Base-by-base conservation (phyloP, 2,113 vertebrate genomes). In the Zapus hudsonius region DNA sequence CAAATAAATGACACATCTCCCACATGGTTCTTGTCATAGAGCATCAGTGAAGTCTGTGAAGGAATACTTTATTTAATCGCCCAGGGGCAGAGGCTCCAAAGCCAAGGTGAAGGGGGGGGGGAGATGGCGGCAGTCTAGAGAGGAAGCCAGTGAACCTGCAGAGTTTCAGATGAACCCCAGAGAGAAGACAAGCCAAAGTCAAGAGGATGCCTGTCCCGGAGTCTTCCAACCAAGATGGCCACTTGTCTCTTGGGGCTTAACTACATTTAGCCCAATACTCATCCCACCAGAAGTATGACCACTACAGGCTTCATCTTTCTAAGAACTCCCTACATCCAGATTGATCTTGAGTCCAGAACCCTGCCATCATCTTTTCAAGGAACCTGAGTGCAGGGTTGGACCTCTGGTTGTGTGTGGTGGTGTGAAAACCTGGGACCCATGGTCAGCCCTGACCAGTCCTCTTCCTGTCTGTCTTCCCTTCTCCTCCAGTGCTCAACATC, bases 41-140 rank as follows among this genome's bases (percentile, higher is more conserved):
- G n/a, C 0, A 36, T 78, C 63, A 40, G 4, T 73, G 40, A 88
- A 63, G 81, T 84, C 7, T 70, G 44, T 76, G 9, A n/a, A 47
- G 69, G n/a, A 57, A 7, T 84, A 70, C 89, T 74, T 92, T 88
- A 67, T 67, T 67, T 82, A 44, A 73, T n/a, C 47, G 25, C 22
- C 67, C 47, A 83, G 20, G 5, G 0, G 57, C 36, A 69, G 31
- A 64, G 44, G 17, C 20, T 13, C 25, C 36, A 38, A 23, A 13
- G 63, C 20, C 52, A 31, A 80, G 70, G 2, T 87, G 23, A 57
- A 57, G 75, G 89, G 19, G 36, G 8, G 7, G 74, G 8, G 7
- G 74, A 3, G 44, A 19, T 42, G 57, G 19, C 6, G 7, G 36
- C 4, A 8, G 4, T 59, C 47, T 81, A 61, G 7, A 16, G 19